Base-by-base conservation (phyloP, 2,797 vertebrate species). In the Alcedo atthis region DNA sequence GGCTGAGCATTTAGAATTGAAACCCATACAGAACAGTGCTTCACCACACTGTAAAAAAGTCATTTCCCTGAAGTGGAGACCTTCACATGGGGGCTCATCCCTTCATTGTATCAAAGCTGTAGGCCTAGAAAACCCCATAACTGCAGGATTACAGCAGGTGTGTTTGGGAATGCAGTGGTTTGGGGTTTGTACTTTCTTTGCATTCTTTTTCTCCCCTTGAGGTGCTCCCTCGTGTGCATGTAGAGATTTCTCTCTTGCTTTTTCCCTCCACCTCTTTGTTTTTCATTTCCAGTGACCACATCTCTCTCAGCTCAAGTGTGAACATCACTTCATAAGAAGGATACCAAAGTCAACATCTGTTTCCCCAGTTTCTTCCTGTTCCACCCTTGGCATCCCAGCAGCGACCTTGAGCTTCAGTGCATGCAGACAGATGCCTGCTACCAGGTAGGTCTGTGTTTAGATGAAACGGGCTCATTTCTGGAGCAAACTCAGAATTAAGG, bases 321-420 rank as follows among this genome's bases (percentile, higher is more conserved):
- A 94, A 63, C 74, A 80, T 30, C 3, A 7, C 43, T 75, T 83
- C 67, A 66, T 80, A 81, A 90, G 75, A 74, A 61, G 0, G 1
- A 87, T 66, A 70, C 37, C 9, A 2, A 93, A 91, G 53, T 55
- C 81, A 76, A 33, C 24, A 54, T 58, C 71, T 48, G 22, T 54
- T 93, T 94, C 71, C 66, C 85, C 76, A 67, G 55, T 76, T 92
- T 87, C 84, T 89, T 85, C 71, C 28, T 25, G 19, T 69, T 75
- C 63, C 61, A 12, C 40, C 42, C 37, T 76, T 85, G 55, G n/a
- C 45, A 87, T 73, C 69, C 81, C 90, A 71, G 33, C 48, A 69
- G 69, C 42, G 88, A 69, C 81, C 69, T 73, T 59, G 64, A 63
- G 80, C 79, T 92, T 54, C 81, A 57, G 48, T 1, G 6, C 24